These are phyloP conservation scores for Drosophila murphyi DNA, from an alignment of 1,140 invertebrate genomes.

Conservation along the genomic window DNA sequence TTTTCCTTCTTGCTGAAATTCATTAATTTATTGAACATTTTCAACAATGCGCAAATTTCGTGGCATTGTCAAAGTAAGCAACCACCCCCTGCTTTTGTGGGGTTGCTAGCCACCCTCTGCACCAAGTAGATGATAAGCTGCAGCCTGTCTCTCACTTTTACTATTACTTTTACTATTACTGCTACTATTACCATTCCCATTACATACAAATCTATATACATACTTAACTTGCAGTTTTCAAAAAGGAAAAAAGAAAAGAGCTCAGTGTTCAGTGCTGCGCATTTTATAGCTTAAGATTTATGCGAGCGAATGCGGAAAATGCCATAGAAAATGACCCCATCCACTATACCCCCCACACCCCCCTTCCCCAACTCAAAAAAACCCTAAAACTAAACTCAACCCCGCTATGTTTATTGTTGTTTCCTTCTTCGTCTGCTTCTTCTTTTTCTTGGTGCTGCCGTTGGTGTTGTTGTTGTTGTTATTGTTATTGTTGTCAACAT, in stretches of 20 bases:
- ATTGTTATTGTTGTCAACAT: conserved; percentile 22
- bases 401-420: conserved; percentile 8
- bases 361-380: not conserved
- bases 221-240: not conserved
- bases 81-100: conserved; percentile 5
- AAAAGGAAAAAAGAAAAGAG: conserved; percentile 9
- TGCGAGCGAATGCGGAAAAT: conserved; percentile 73
- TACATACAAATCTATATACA: not conserved
- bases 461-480: conserved; percentile 3
- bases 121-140: conserved; percentile 14
- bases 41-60: conserved; percentile 23
- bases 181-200: no score
- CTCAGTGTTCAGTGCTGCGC: conserved; percentile 57
- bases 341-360: not conserved
- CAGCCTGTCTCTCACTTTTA: conserved; percentile 11
- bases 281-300: conserved; percentile 75
- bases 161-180: no score
- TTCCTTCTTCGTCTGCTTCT: not conserved
- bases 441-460: not conserved
- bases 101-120: not conserved
- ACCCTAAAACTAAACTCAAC: not conserved
- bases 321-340: conserved; percentile 42
- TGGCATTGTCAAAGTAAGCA: not conserved
- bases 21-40: conserved; percentile 44
- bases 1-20: not conserved